Evolutionary conservation across 2,888 invertebrate species (phyloP), one percentile per base, ranked within the genome.

Genomic region (Melitaea athalia): DNA sequence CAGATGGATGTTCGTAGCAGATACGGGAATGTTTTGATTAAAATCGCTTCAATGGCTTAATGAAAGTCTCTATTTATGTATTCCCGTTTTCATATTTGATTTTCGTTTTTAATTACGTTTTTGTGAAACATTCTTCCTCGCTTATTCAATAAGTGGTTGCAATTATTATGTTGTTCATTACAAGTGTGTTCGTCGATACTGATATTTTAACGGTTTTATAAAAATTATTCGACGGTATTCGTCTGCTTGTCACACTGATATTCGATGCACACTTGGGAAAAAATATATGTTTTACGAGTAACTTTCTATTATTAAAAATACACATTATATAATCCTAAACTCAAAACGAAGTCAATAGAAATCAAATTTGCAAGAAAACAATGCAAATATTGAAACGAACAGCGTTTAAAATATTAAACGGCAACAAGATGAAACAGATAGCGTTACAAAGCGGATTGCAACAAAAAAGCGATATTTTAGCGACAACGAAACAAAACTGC

Each of bases 401-500:
- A 24, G 15, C 61, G 49, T 57, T 59, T 45, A 42, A 55, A 65
- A 50, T 50, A 66, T 59, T 31, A 67, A 50, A 62, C 45, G 43
- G 57, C 63, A 68, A 62, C 64, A 61, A 62, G 68, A 69, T 69
- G 24, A 8, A 55, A 66, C 17, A 55, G 63, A 69, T 67, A 61
- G n/a, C n/a, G 53, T 33, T 60, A 67, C 67, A 69, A 67, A 69
- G 63, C 67, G 67, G 69, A 55, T 63, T 63, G 62, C 53, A 57
- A 55, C 47, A 70, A 70, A 67, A 70, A 66, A 68, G 63, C 60
- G 67, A 71, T 70, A 67, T 67, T 61, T 67, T 57, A 57, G 64
- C 68, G 68, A 71, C 69, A 67, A 53, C 66, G 69, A 77, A 75
- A 76, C 75, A 72, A 73, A 62, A 64, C 7, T 15, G 61, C 47